Evolutionary conservation across 1,140 invertebrate species (phyloP), one percentile per base, ranked within the genome.

Genomic region (Zaprionus lachaisei): DNA sequence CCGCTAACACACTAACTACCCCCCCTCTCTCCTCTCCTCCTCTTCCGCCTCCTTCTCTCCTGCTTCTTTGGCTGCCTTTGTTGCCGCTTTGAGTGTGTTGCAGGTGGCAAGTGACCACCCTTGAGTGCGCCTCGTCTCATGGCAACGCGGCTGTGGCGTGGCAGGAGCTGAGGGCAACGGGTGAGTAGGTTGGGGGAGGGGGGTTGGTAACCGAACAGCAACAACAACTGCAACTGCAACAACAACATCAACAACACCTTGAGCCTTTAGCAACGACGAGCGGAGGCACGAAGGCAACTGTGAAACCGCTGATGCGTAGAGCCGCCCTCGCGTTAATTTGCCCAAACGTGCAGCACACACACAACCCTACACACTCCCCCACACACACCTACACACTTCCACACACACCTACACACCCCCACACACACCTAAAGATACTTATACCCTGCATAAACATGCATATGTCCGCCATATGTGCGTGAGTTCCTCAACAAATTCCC

Each of bases 281-380:
- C 14, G 9, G n/a, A 37, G 12, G 28, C 12, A 34, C 34, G 34
- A n/a, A 28, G 61, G 37, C 54, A 54, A 54, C 38, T 28, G 62
- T 41, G 38, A 58, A 58, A 58, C 54, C 71, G 34, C 41, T 55
- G 41, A 72, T 56, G 41, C 62, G 34, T 72, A 38, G 31, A 60
- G 41, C 61, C 15, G 17, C 20, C 37, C 6, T 17, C 54, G 12
- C 24, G 14, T 44, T 14, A 4, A n/a, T 24, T 44, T 56, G 28
- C 15, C 14, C 62, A 72, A 64, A 38, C 28, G 28, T 38, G 22
- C 17, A 64, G 20, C 47, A 22, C 20, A 12, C 20, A 24, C 47
- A 14, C n/a, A 15, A 12, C 5, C 12, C 41, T 24, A 41, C 44
- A 47, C 44, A 51, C 47, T 1, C 20, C 0, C 20, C 17, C 11